phyloP scores from a whole-genome alignment of 2,888 invertebrate genomes.

The Agrypnus murinus region DNA sequence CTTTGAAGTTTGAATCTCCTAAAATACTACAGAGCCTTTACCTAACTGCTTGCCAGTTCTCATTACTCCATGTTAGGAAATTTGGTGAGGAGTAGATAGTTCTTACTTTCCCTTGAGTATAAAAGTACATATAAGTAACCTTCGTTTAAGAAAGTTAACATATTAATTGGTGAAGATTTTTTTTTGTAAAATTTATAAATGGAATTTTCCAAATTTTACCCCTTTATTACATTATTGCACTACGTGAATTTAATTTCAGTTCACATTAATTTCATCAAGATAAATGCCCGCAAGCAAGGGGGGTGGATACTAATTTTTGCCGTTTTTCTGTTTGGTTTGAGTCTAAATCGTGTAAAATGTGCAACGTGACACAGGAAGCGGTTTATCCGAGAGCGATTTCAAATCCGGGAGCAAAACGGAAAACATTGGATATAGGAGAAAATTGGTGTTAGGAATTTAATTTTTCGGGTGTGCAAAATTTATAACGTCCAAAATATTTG shows the following conservation, averaged over 20 bases:
- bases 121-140: neutral
- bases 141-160: neutral
- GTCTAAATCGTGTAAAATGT: constrained; percentile 24
- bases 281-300: constrained; percentile 7
- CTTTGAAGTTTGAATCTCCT: neutral
- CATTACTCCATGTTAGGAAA: neutral
- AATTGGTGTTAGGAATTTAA: constrained; percentile 32
- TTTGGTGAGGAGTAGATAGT: neutral
- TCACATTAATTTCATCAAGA: constrained; percentile 7
- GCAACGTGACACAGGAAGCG: constrained; percentile 15
- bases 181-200: too few relatives aligned
- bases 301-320: constrained; percentile 5
- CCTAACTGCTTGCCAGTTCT: neutral
- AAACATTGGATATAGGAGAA: constrained; percentile 7
- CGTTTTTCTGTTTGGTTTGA: constrained; percentile 12
- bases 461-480: constrained; percentile 22
- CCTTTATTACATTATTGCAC: neutral
- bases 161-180: neutral
- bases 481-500: constrained; percentile 15
- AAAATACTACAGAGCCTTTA: constrained; percentile 2
- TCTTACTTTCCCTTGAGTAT: neutral
- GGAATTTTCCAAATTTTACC: too few relatives aligned
- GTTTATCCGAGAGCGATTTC: constrained; percentile 30
- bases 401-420: constrained; percentile 19
- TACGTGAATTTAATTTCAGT: neutral